Evolutionary conservation across 2,888 invertebrate genomes (phyloP).

Genomic region (Nipponacmea schrenckii): DNA sequence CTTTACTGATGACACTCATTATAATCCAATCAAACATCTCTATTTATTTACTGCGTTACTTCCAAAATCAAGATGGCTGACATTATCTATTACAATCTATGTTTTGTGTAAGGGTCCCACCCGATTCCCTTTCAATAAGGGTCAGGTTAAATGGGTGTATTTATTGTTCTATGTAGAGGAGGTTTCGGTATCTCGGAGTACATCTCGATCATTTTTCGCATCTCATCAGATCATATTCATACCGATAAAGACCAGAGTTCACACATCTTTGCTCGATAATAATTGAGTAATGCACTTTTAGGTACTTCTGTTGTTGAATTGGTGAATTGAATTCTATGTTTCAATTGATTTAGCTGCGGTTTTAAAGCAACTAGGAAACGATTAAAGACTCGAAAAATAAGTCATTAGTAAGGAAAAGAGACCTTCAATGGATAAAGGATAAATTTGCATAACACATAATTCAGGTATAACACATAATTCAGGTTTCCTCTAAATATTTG

Average conservation of each 20-base stretch:
- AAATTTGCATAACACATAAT: too few species aligned
- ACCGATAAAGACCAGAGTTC: neutral
- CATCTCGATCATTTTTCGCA: neutral
- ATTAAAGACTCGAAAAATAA: too few species aligned
- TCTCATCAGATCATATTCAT: neutral
- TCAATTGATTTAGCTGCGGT: too few species aligned
- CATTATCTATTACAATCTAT: neutral
- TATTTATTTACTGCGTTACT: conserved; percentile 1
- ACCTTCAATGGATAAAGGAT: too few species aligned
- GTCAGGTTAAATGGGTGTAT: conserved; percentile 1
- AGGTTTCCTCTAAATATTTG: too few species aligned
- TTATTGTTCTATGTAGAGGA: neutral
- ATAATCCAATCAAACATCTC: neutral
- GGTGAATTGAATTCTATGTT: too few species aligned
- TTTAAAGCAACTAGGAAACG: too few species aligned
- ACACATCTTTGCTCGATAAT: neutral
- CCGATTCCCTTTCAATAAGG: neutral
- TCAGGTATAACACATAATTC: too few species aligned
- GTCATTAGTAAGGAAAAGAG: too few species aligned
- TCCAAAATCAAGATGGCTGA: neutral
- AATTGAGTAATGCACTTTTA: too few species aligned
- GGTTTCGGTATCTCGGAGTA: neutral
- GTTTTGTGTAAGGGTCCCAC: neutral
- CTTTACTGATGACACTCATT: conserved; percentile 8
- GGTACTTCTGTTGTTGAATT: too few species aligned